These are phyloP conservation scores for Octonoba sinensis DNA, from an alignment of 2,888 invertebrate species.

Conservation along the genomic window DNA sequence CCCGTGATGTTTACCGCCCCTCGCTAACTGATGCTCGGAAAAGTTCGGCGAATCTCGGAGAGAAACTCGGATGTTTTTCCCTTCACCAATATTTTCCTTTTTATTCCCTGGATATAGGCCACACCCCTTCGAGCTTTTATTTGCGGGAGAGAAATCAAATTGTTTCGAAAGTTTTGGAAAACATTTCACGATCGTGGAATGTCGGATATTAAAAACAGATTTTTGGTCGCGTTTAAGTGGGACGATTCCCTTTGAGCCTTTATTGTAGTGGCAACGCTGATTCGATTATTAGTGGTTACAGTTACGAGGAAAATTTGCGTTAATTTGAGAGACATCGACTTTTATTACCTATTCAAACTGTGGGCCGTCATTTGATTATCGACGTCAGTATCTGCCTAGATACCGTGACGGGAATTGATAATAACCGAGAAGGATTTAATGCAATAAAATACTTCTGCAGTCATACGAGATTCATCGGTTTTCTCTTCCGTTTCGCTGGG, in stretches of 20 bases:
- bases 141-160: slow-evolving; percentile 45
- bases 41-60: slow-evolving; percentile 9
- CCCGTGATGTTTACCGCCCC: slow-evolving; percentile 58
- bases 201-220: slow-evolving; percentile 63
- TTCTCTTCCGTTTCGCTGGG: too few relatives aligned
- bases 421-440: too few relatives aligned
- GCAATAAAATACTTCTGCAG: too few relatives aligned
- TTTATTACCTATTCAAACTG: too few relatives aligned
- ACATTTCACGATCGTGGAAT: slow-evolving; percentile 57
- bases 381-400: too few relatives aligned
- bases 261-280: slow-evolving; percentile 50
- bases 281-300: slow-evolving; percentile 36
- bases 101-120: slow-evolving; percentile 30
- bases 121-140: slow-evolving; percentile 44
- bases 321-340: slow-evolving; percentile 34
- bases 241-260: slow-evolving; percentile 11
- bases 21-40: slow-evolving; percentile 40
- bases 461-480: too few relatives aligned
- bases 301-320: slow-evolving; percentile 38
- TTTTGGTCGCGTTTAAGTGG: slow-evolving; percentile 21
- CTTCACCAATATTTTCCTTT: slow-evolving; percentile 2
- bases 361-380: too few relatives aligned
- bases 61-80: neutral
- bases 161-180: slow-evolving; percentile 62
- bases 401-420: too few relatives aligned